Evolutionary conservation across 2,888 invertebrate genomes (phyloP).

Genomic region (Listrodromus nycthemerus): DNA sequence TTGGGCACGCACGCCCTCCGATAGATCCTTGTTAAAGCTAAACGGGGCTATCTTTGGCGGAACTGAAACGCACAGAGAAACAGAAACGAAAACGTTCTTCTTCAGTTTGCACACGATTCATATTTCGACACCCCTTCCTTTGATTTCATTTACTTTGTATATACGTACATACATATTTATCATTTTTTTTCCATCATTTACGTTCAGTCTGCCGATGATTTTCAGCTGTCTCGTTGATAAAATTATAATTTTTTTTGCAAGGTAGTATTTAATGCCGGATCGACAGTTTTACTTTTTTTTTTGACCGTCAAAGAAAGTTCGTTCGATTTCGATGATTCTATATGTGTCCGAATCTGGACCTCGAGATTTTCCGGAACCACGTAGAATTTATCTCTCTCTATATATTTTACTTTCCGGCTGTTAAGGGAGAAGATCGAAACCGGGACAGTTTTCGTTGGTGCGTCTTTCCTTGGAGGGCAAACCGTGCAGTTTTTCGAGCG

Average conservation of each 20-base stretch:
- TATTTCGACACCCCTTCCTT: neutral
- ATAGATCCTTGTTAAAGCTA: conserved; percentile 87
- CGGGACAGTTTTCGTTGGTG: conserved; percentile 42
- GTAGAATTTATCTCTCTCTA: conserved; percentile 30
- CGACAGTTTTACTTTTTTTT: neutral
- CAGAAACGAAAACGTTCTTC: conserved; percentile 34
- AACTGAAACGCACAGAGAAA: conserved; percentile 86
- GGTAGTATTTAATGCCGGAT: neutral
- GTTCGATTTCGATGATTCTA: neutral
- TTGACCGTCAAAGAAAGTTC: neutral
- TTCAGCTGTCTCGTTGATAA: neutral
- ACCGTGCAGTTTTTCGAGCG: conserved; percentile 11
- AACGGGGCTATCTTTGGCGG: conserved; percentile 96
- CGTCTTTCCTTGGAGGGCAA: conserved; percentile 30
- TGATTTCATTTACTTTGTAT: neutral
- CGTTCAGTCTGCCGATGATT: neutral
- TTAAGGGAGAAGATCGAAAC: conserved; percentile 5
- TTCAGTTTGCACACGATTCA: conserved; percentile 36
- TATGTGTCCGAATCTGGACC: conserved; percentile 9
- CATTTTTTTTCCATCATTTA: neutral
- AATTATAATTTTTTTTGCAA: neutral
- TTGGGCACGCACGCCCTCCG: conserved; percentile 94
- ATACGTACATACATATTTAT: no score
- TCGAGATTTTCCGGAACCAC: conserved; percentile 25
- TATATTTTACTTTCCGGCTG: conserved; percentile 16